These are phyloP conservation scores for Hemicordylus capensis DNA, from an alignment of 2,113 vertebrate genomes.

Conservation along the genomic window DNA sequence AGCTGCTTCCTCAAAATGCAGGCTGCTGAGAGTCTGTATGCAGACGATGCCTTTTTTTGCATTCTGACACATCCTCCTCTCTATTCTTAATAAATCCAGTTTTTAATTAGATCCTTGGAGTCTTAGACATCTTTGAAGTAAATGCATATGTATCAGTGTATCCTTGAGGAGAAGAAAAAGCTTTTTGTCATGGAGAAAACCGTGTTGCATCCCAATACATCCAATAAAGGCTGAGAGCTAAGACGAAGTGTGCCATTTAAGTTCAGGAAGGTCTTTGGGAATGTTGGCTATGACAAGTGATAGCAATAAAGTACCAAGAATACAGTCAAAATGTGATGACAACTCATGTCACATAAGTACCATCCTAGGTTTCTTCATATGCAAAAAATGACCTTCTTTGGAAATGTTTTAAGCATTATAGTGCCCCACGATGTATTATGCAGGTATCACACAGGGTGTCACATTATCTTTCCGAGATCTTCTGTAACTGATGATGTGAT, in stretches of 20 bases:
- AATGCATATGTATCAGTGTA: constrained; percentile 2
- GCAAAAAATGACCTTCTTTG: constrained; percentile 32
- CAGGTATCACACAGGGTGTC: constrained; percentile 47
- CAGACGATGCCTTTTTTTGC: neutral
- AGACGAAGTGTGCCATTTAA: neutral
- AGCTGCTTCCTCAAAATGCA: no score
- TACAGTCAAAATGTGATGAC: neutral
- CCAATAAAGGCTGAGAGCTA: neutral
- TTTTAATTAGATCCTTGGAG: constrained; percentile 21
- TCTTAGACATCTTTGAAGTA: neutral
- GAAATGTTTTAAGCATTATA: no score
- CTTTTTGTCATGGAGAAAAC: neutral
- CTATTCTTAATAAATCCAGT: neutral
- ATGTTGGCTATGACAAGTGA: neutral
- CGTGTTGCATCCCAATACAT: neutral
- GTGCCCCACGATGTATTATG: constrained; percentile 1
- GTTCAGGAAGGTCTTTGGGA: neutral
- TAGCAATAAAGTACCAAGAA: neutral
- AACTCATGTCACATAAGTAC: neutral
- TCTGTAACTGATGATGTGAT: constrained; percentile 37
- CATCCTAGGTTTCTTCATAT: constrained; percentile 20
- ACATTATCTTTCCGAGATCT: constrained; percentile 47
- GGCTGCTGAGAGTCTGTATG: neutral
- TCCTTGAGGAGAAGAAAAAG: constrained; percentile 1
- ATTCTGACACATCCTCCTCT: neutral